Evolutionary conservation across 35 echinoderm and acorn worm species (phyloP).

Genomic region (Ophiothrix spiculata): DNA sequence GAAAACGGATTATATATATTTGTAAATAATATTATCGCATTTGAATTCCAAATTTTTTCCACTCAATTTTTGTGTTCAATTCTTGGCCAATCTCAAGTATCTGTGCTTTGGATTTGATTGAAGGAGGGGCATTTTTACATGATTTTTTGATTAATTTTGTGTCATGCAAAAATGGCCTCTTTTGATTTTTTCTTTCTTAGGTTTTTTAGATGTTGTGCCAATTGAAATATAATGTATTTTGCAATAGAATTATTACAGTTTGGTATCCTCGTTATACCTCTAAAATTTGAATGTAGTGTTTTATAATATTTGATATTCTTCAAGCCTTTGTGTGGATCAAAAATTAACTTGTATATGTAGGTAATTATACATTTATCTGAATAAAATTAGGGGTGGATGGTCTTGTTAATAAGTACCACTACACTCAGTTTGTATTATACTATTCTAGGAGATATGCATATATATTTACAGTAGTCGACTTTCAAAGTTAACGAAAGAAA

Average conservation of each 20-base stretch:
- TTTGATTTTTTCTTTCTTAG: no score
- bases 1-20: no score
- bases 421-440: not conserved
- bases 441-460: slow-evolving; percentile 11
- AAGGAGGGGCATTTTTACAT: no score
- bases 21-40: no score
- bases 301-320: slow-evolving; percentile 5
- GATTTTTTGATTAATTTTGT: no score
- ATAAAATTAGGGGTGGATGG: not conserved
- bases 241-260: slow-evolving; percentile 4
- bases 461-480: slow-evolving; percentile 8
- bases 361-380: slow-evolving; percentile 1
- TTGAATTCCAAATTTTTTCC: no score
- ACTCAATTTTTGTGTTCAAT: no score
- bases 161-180: no score
- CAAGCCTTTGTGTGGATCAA: slow-evolving; percentile 2
- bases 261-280: slow-evolving; percentile 7
- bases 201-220: not conserved
- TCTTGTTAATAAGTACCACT: not conserved
- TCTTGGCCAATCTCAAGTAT: no score
- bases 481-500: not conserved
- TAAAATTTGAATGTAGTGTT: not conserved
- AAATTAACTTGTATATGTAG: slow-evolving; percentile 7
- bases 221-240: slow-evolving; percentile 12
- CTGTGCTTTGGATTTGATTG: no score